These are phyloP conservation scores for Paramacrobiotus metropolitanus DNA, from an alignment of 1,140 invertebrate genomes.

Conservation along the genomic window DNA sequence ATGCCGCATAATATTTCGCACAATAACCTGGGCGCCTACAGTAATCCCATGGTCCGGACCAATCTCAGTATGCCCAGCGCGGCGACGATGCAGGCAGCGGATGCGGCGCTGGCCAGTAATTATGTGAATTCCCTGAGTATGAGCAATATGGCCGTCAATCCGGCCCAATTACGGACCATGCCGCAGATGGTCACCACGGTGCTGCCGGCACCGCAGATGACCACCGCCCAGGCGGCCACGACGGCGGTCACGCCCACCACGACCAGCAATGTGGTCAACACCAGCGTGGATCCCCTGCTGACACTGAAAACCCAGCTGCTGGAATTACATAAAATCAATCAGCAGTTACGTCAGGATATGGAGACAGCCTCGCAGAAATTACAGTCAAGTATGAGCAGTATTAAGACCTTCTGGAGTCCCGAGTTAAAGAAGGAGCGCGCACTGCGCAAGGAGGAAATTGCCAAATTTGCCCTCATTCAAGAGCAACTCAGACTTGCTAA, in stretches of 20 bases:
- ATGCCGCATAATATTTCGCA: constrained; percentile 1
- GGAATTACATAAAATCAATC: constrained; percentile 80
- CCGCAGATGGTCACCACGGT: constrained; percentile 3
- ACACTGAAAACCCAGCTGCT: constrained; percentile 83
- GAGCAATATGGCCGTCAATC: constrained; percentile 1
- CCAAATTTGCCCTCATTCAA: constrained; percentile 84
- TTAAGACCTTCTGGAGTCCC: constrained; percentile 98
- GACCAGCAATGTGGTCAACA: background rate
- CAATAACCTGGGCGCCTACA: background rate
- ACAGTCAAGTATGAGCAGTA: constrained; percentile 94
- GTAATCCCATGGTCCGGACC: background rate
- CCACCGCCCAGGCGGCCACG: background rate
- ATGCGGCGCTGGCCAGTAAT: background rate
- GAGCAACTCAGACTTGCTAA: constrained; percentile 87
- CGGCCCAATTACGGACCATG: background rate
- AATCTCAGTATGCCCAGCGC: no score
- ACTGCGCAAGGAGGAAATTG: constrained; percentile 83
- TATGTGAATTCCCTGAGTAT: background rate
- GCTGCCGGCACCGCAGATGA: background rate
- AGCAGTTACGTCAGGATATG: constrained; percentile 82
- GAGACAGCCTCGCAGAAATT: constrained; percentile 93
- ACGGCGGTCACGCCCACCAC: background rate
- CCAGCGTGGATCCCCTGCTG: constrained; percentile 30
- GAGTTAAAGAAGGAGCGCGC: constrained; percentile 94
- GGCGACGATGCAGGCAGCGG: background rate